Base-by-base conservation (phyloP, 2,888 invertebrate genomes). In the Acleris laterana region DNA sequence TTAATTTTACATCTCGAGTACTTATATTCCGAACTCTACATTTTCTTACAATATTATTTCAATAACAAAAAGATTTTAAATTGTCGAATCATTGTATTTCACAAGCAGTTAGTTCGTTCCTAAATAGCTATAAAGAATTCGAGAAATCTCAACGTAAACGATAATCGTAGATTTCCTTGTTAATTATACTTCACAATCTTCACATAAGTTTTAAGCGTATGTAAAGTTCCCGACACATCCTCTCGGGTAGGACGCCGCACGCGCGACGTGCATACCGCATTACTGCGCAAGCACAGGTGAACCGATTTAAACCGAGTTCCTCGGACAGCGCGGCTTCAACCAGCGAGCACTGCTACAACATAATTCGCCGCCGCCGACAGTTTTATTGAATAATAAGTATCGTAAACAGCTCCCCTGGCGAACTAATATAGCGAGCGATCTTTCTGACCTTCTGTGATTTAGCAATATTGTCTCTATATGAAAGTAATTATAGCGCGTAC, bases 361-460 rank as follows among this genome's bases (percentile, higher is more conserved):
- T 78, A 78, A 80, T 81, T 80, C 71, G 65, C 68, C 62, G 69
- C 75, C 75, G 76, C 75, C 49, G 82, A 83, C 82, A 81, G 84
- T 85, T 87, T 87, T 84, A 87, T 85, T 84, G 78, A 85, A 85
- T 86, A 86, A 81, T 84, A 79, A 78, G 77, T 78, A 81, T 82
- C 83, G 74, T 83, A 85, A 85, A 84, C 74, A 80, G 79, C 73
- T 81, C 79, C 80, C 70, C 74, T 64, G 77, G 78, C 76, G 70
- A 81, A 84, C 82, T 80, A 81, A 69, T 67, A 72, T 57, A 68
- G 60, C 69, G 67, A 64, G 59, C 70, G 72, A 70, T 70, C 71
- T 66, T 72, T 68, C 71, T 83, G 84, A 86, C 85, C 85, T 75
- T 74, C 73, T 69, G 76, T 82, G 82, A 84, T 84, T 84, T 82